phyloP scores from a whole-genome alignment of 2,797 vertebrate species.

The Odontamblyopus rebecca region DNA sequence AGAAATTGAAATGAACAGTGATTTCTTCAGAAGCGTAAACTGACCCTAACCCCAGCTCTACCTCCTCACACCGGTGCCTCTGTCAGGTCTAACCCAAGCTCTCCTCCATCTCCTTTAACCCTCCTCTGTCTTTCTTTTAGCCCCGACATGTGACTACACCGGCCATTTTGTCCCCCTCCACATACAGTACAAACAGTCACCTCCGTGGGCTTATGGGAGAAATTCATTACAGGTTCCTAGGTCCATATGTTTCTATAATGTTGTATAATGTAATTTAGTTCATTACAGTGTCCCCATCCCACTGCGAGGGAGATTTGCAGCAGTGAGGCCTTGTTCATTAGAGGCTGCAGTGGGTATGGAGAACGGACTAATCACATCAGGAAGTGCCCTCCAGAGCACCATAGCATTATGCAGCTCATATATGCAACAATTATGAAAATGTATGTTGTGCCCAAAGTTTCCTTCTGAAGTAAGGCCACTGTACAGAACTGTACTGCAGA shows the following conservation, averaged over 20 bases:
- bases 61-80: background rate
- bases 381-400: slow-evolving; percentile 14
- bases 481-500: background rate
- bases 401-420: slow-evolving; percentile 20
- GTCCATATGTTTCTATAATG: slow-evolving; percentile 46
- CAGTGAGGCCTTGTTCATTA: slow-evolving; percentile 11
- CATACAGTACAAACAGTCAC: slow-evolving; percentile 23
- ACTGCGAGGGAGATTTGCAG: slow-evolving; percentile 30
- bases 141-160: slow-evolving; percentile 9
- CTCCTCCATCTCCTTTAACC: background rate
- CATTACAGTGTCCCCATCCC: slow-evolving; percentile 24
- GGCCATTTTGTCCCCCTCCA: slow-evolving; percentile 18
- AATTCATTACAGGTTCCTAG: slow-evolving; percentile 32
- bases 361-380: slow-evolving; percentile 19
- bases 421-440: slow-evolving; percentile 23
- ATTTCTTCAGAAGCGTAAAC: background rate
- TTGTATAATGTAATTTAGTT: slow-evolving; percentile 41
- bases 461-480: background rate
- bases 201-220: slow-evolving; percentile 30
- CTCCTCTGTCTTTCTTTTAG: slow-evolving; percentile 1
- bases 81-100: slow-evolving; percentile 10
- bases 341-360: slow-evolving; percentile 16
- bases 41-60: background rate
- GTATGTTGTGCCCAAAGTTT: background rate
- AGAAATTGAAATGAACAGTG: background rate